Base-by-base conservation (phyloP, 2,113 vertebrate species). In the Aviceda subcristata region DNA sequence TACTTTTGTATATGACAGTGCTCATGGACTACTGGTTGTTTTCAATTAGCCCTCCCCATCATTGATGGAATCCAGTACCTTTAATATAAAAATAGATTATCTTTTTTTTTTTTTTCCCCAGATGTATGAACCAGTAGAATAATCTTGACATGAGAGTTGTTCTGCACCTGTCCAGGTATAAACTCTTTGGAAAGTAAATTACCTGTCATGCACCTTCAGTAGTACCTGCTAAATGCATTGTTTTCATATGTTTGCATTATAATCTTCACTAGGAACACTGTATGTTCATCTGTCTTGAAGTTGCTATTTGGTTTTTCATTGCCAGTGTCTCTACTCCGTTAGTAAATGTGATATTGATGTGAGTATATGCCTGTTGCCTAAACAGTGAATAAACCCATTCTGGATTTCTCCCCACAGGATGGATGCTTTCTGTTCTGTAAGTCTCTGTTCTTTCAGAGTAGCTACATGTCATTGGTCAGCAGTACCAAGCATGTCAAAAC, bases 61-160 rank as follows among this genome's bases (percentile, higher is more conserved):
- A 27, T 0, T 43, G 34, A 21, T 50, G 12, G 8, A 72, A 26
- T 10, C 4, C 32, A 38, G 17, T 8, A 7, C 1, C 7, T 91
- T 69, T 45, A 80, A 36, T 24, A 39, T 3, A 56, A 90, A 86
- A 91, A 12, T 7, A 29, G 3, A 30, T 32, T 10, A 24, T 7
- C 7, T 8, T 34, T 15, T 23, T 10, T 29, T 19, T 2, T 21
- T n/a, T 10, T 21, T 30, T 1, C 0, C 7, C 5, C 7, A 45
- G 12, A 5, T n/a, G 8, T 39, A 46, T 24, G 12, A 76, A 57
- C 0, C 3, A 66, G 16, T 8, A 38, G n/a, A 60, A 86, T n/a
- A 39, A 50, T 24, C 9, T 17, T 18, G 38, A 15, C 14, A 34
- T 11, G 22, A 46, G 50, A 67, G 10, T 1, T 43, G 46, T 8